Percentiles rank a stretch among this genome's conserved stretches.
These are phyloP conservation scores for Theretra japonica DNA, from an alignment of 2,888 invertebrate species.

Conservation along the genomic window DNA sequence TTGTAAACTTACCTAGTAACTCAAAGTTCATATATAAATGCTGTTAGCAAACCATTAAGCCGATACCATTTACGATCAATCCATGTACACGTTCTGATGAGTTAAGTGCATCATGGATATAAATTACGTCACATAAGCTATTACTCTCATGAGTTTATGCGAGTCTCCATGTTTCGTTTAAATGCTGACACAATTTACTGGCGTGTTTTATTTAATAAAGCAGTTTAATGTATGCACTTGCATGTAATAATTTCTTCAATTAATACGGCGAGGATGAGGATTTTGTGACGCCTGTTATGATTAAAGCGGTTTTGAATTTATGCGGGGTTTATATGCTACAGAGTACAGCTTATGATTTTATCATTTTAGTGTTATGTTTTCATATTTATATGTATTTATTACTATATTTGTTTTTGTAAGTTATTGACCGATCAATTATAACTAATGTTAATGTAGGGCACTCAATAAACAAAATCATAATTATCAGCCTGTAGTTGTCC, in stretches of 20 bases:
- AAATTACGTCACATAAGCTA: neutral
- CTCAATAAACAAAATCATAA: too few relatives aligned
- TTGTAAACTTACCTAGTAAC: too few relatives aligned
- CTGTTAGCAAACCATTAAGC: neutral
- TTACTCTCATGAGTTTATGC: neutral
- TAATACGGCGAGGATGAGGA: neutral
- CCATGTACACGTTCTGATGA: too few relatives aligned
- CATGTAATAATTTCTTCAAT: neutral
- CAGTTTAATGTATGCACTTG: neutral
- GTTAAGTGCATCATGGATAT: neutral
- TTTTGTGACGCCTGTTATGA: neutral
- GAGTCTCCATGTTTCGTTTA: neutral
- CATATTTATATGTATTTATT: too few relatives aligned
- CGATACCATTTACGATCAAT: neutral
- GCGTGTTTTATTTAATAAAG: neutral
- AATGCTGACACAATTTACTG: neutral
- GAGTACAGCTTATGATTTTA: too few relatives aligned
- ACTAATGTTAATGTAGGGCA: too few relatives aligned
- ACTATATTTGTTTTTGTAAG: too few relatives aligned
- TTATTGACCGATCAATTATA: too few relatives aligned
- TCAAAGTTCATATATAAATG: neutral
- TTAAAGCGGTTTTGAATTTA: neutral
- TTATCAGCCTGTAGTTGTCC: too few relatives aligned
- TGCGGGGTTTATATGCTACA: neutral
- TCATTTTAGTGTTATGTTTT: too few relatives aligned